A percentile compares a stretch with the other conserved stretches of the same genome.
Evolutionary conservation across 2,797 vertebrate species (phyloP).

Genomic region (Parambassis ranga): DNA sequence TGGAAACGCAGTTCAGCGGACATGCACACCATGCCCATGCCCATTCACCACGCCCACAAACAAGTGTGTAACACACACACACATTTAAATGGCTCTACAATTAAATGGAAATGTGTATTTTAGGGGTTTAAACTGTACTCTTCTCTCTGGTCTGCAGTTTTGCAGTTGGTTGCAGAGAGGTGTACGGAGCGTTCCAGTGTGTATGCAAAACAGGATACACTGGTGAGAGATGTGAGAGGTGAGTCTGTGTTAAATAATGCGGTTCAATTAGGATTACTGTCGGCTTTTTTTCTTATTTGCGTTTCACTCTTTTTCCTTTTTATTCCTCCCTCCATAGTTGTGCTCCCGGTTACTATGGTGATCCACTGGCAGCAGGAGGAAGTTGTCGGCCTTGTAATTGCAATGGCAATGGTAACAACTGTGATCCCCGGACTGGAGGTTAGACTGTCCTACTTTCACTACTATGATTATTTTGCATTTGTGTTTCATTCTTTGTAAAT

Average conservation of each 20-base stretch:
- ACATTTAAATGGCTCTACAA: not conserved
- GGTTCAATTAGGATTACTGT: not conserved
- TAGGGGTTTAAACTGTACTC: not conserved
- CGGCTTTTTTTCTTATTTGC: not conserved
- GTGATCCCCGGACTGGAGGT: slow-evolving; percentile 91
- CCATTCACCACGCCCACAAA: slow-evolving; percentile 78
- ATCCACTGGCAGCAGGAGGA: slow-evolving; percentile 83
- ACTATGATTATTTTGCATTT: not conserved
- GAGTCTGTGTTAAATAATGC: slow-evolving; percentile 25
- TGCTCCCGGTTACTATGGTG: slow-evolving; percentile 91
- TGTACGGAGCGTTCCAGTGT: slow-evolving; percentile 81
- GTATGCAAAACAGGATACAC: slow-evolving; percentile 88
- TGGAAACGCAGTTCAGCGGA: slow-evolving; percentile 77
- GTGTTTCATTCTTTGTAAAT: not conserved
- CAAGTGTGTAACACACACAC: slow-evolving; percentile 78
- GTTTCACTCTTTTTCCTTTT: not conserved
- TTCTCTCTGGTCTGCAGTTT: slow-evolving; percentile 79
- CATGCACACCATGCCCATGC: slow-evolving; percentile 88
- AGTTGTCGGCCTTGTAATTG: slow-evolving; percentile 90
- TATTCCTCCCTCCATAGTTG: slow-evolving; percentile 79
- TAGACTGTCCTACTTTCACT: slow-evolving; percentile 41
- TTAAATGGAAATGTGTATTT: not conserved
- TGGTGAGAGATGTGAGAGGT: slow-evolving; percentile 89
- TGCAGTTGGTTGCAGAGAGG: slow-evolving; percentile 85
- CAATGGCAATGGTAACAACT: slow-evolving; percentile 83